Conservation (phyloP, 2,113 vertebrate species). For the Macquaria australasica region DNA sequence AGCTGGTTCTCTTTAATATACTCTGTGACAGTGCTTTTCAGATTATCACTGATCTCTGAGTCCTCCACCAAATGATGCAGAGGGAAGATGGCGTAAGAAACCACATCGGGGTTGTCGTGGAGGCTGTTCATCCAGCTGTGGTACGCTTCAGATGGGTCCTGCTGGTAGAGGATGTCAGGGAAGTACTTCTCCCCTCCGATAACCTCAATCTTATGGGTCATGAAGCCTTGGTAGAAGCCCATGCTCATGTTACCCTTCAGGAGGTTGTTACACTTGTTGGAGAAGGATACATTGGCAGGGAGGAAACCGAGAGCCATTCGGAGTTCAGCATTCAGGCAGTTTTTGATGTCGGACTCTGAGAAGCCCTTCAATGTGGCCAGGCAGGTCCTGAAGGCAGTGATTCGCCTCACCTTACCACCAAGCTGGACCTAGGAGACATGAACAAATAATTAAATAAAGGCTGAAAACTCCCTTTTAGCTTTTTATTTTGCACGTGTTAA, state of each 20-base stretch:
- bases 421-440: constrained; percentile 75
- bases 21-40: constrained; percentile 70
- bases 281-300: constrained; percentile 75
- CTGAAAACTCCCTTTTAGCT: background rate
- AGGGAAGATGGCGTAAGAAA: constrained; percentile 83
- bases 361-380: constrained; percentile 82
- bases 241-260: constrained; percentile 81
- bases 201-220: constrained; percentile 82
- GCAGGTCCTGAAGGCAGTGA: constrained; percentile 86
- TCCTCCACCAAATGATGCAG: constrained; percentile 83
- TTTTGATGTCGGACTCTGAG: constrained; percentile 80
- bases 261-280: constrained; percentile 78
- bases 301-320: constrained; percentile 80
- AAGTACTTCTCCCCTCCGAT: constrained; percentile 83
- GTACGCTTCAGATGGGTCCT: constrained; percentile 78
- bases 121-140: constrained; percentile 84
- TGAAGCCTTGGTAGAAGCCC: constrained; percentile 85
- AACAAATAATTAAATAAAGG: background rate
- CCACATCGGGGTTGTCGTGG: constrained; percentile 79
- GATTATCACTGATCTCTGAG: constrained; percentile 71
- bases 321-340: constrained; percentile 83
- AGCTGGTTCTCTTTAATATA: constrained; percentile 83
- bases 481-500: background rate
- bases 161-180: constrained; percentile 78
- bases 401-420: constrained; percentile 82